phyloP scores from a whole-genome alignment of 2,113 vertebrate genomes.

The Hippoglossus stenolepis region DNA sequence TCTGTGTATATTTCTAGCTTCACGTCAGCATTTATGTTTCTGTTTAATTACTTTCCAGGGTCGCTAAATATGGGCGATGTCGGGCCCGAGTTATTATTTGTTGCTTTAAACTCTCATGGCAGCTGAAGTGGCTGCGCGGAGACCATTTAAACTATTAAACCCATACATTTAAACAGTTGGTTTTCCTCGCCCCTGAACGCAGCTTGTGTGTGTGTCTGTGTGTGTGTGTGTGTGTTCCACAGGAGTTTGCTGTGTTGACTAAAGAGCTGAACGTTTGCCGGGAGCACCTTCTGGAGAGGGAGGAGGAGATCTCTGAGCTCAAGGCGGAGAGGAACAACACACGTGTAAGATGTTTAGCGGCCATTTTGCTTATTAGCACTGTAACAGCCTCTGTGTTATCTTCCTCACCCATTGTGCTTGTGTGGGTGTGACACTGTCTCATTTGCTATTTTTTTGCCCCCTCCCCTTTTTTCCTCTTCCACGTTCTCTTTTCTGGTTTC shows the following conservation, averaged over 20 bases:
- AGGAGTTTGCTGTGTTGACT: constrained; percentile 95
- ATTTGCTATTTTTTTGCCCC: constrained; percentile 21
- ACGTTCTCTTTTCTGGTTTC: constrained; percentile 15
- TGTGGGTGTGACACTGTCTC: constrained; percentile 60
- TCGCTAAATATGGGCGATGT: no score
- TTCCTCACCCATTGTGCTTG: constrained; percentile 61
- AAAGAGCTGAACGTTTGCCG: constrained; percentile 94
- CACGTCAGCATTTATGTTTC: not conserved
- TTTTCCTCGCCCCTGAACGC: constrained; percentile 64
- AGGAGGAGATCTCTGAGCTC: constrained; percentile 94
- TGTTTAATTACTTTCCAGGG: not conserved
- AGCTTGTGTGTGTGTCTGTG: constrained; percentile 55
- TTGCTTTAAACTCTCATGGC: constrained; percentile 15
- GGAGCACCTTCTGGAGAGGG: constrained; percentile 93
- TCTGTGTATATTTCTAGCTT: constrained; percentile 23
- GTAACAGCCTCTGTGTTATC: constrained; percentile 61
- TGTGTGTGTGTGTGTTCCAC: constrained; percentile 64
- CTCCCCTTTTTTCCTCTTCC: not conserved
- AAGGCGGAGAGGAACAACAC: constrained; percentile 97
- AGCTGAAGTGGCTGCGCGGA: constrained; percentile 27
- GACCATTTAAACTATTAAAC: constrained; percentile 39
- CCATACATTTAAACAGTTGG: constrained; percentile 49
- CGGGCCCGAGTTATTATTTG: not conserved
- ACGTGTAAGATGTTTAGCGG: constrained; percentile 77
- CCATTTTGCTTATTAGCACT: constrained; percentile 75